phyloP scores from a whole-genome alignment of 1,140 invertebrate genomes.

The Drosophila ogumai region DNA sequence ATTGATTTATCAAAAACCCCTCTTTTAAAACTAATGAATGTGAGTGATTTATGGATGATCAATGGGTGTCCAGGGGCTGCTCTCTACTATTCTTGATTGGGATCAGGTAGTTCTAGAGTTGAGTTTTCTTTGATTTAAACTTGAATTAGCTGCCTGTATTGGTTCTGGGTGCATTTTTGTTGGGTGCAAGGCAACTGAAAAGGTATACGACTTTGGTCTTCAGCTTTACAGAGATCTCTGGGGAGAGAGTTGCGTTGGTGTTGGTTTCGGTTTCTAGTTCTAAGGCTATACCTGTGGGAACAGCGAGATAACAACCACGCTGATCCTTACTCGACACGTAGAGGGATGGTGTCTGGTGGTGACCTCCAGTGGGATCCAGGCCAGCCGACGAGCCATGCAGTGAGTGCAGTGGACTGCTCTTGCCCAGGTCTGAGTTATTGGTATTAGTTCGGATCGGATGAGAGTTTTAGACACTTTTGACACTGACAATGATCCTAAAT shows the following conservation, averaged over 20 bases:
- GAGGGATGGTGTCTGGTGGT: constrained; percentile 86
- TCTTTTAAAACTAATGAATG: constrained; percentile 9
- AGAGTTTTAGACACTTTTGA: constrained; percentile 67
- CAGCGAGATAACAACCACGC: constrained; percentile 91
- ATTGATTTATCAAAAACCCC: neutral
- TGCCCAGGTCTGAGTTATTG: constrained; percentile 54
- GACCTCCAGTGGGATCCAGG: constrained; percentile 66
- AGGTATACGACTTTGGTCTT: constrained; percentile 14
- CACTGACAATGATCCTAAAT: constrained; percentile 45
- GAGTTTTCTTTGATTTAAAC: neutral
- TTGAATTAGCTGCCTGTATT: constrained; percentile 9
- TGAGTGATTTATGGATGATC: constrained; percentile 35
- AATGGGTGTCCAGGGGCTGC: neutral
- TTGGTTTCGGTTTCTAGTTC: constrained; percentile 24
- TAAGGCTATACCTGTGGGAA: constrained; percentile 87
- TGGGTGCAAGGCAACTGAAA: constrained; percentile 50
- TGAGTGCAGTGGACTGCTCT: constrained; percentile 70
- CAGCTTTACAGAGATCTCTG: constrained; percentile 35
- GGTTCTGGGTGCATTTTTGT: constrained; percentile 28
- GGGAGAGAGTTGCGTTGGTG: neutral
- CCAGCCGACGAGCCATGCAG: constrained; percentile 64
- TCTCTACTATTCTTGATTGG: neutral
- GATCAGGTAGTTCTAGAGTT: neutral
- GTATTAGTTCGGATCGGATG: constrained; percentile 39
- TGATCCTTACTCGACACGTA: constrained; percentile 88